Conservation (phyloP, 2,797 vertebrate genomes). For the Myripristis jacobus region DNA sequence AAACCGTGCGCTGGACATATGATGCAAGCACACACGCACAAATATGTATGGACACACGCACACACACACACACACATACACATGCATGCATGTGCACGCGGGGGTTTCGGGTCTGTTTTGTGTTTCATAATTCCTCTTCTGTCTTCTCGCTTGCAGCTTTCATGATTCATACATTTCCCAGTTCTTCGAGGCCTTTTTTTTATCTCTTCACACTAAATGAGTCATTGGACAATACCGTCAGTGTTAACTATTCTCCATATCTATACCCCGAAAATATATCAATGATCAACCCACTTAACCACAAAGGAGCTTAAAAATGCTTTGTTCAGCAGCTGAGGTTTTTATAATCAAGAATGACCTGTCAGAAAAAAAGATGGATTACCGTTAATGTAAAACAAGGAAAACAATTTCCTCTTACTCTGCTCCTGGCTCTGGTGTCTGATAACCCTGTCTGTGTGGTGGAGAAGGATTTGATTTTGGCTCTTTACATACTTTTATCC, state of each 20-base stretch:
- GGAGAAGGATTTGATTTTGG: background rate
- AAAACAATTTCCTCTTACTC: background rate
- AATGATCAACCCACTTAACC: too few relatives aligned
- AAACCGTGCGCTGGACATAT: background rate
- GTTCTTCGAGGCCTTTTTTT: too few relatives aligned
- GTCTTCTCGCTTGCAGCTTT: too few relatives aligned
- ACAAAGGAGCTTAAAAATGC: too few relatives aligned
- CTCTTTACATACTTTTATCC: too few relatives aligned
- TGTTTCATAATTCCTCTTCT: background rate
- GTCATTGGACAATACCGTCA: too few relatives aligned
- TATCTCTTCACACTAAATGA: too few relatives aligned
- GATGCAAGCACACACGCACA: background rate
- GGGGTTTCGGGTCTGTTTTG: background rate
- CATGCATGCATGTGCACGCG: background rate
- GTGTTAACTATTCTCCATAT: too few relatives aligned
- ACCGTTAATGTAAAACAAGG: constrained; percentile 7
- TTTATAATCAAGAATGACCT: constrained; percentile 7
- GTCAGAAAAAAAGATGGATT: constrained; percentile 15
- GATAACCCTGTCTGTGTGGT: background rate
- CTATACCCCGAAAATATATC: background rate
- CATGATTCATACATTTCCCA: too few relatives aligned
- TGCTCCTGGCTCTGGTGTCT: background rate
- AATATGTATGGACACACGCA: background rate
- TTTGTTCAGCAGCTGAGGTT: background rate
- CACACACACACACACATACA: too few relatives aligned